Evolutionary conservation across 2,888 invertebrate genomes (phyloP).

Genomic region (Parochlus steinenii): DNA sequence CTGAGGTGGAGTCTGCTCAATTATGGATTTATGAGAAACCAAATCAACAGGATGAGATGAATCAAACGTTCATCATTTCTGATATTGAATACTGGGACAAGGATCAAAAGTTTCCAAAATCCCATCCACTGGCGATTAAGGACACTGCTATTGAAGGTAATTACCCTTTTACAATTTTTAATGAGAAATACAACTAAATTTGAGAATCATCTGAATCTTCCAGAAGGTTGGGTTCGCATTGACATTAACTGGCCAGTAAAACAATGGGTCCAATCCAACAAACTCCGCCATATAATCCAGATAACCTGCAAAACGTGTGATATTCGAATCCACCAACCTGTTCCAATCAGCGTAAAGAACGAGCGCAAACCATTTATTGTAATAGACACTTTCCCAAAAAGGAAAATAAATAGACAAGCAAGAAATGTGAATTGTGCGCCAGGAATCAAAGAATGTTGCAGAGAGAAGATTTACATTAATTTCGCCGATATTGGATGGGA

Average conservation of each 20-base stretch:
- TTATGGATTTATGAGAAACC: constrained; percentile 58
- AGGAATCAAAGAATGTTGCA: constrained; percentile 59
- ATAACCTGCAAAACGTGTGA: constrained; percentile 65
- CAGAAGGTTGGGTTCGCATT: constrained; percentile 68
- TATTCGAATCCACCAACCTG: constrained; percentile 24
- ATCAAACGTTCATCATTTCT: constrained; percentile 60
- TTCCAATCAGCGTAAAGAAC: constrained; percentile 52
- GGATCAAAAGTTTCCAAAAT: constrained; percentile 49
- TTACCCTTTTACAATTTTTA: constrained; percentile 6
- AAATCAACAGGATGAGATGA: constrained; percentile 32
- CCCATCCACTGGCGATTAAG: constrained; percentile 62
- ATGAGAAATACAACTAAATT: background rate
- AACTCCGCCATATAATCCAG: constrained; percentile 53
- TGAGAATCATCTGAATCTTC: constrained; percentile 16
- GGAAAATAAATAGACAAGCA: constrained; percentile 35
- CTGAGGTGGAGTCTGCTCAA: constrained; percentile 60
- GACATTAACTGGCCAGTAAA: constrained; percentile 59
- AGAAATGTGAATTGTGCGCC: constrained; percentile 52
- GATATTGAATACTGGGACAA: constrained; percentile 62
- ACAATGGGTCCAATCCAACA: constrained; percentile 55
- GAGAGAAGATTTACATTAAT: constrained; percentile 65
- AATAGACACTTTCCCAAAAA: constrained; percentile 56
- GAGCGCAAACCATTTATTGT: constrained; percentile 61
- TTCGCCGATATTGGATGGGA: constrained; percentile 78
- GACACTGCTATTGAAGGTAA: constrained; percentile 52